Evolutionary conservation across 2,888 invertebrate species (phyloP).

Genomic region (Ectropis crepuscularia): DNA sequence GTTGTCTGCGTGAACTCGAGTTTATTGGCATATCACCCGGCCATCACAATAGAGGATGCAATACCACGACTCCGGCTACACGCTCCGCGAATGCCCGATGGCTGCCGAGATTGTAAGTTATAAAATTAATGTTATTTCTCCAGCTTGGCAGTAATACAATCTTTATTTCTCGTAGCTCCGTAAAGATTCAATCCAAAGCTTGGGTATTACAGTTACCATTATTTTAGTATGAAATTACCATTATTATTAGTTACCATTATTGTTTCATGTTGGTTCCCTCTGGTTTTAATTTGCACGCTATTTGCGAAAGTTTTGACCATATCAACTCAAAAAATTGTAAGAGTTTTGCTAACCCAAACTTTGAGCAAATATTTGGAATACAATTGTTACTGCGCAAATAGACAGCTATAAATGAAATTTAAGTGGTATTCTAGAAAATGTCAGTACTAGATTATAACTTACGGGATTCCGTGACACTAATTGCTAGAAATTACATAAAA

Average conservation of each 20-base stretch:
- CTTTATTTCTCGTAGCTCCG: conserved; percentile 26
- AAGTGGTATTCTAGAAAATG: too few species aligned
- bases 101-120: conserved; percentile 21
- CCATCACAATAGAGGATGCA: conserved; percentile 28
- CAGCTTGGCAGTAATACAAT: conserved; percentile 19
- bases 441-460: too few species aligned
- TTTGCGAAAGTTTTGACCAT: conserved; percentile 16
- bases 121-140: conserved; percentile 35
- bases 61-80: conserved; percentile 20
- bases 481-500: too few species aligned
- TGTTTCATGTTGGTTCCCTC: too few species aligned
- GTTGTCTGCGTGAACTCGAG: conserved; percentile 7
- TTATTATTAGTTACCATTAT: too few species aligned
- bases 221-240: too few species aligned
- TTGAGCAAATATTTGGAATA: too few species aligned
- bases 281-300: conserved; percentile 12
- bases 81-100: conserved; percentile 25
- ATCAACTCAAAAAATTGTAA: background rate
- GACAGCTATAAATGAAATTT: too few species aligned
- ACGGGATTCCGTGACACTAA: too few species aligned
- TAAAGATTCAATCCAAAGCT: conserved; percentile 26
- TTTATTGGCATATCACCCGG: conserved; percentile 27
- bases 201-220: background rate
- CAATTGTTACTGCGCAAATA: too few species aligned
- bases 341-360: background rate